phyloP scores from a whole-genome alignment of 2,888 invertebrate genomes.

The Chrysodeixis includens region DNA sequence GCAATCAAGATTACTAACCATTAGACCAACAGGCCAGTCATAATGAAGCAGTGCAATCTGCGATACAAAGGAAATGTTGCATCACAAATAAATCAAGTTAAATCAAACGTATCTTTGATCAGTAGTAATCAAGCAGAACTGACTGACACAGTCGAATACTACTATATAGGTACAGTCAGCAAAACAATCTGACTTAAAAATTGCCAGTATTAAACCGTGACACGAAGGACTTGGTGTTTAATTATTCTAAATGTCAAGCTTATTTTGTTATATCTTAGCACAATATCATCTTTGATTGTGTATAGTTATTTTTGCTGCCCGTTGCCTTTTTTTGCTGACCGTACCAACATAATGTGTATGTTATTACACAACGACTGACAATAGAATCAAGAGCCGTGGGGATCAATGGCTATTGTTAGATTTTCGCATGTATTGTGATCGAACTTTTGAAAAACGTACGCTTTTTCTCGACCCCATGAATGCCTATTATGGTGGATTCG shows the following conservation, averaged over 20 bases:
- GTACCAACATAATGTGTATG: not conserved
- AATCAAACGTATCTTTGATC: constrained; percentile 10
- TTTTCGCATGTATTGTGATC: constrained; percentile 36
- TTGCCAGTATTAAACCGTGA: no score
- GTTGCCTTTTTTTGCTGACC: not conserved
- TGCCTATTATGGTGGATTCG: constrained; percentile 16
- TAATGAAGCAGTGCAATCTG: not conserved
- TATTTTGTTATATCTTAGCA: no score
- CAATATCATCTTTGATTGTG: no score
- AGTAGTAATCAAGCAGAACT: constrained; percentile 8
- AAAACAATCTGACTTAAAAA: no score
- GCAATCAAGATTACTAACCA: no score
- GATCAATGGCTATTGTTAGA: constrained; percentile 35
- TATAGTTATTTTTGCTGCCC: no score
- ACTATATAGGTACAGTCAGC: not conserved
- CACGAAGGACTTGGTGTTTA: no score
- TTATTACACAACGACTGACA: constrained; percentile 20
- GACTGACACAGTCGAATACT: not conserved
- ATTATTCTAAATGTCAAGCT: no score
- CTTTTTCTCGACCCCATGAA: constrained; percentile 8
- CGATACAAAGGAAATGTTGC: not conserved
- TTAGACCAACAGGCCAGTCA: no score
- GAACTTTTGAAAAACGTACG: constrained; percentile 13
- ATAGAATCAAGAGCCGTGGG: constrained; percentile 22
- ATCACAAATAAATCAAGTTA: constrained; percentile 4